Evolutionary conservation across 2,888 invertebrate genomes (phyloP).

Genomic region (Aquatica leii): DNA sequence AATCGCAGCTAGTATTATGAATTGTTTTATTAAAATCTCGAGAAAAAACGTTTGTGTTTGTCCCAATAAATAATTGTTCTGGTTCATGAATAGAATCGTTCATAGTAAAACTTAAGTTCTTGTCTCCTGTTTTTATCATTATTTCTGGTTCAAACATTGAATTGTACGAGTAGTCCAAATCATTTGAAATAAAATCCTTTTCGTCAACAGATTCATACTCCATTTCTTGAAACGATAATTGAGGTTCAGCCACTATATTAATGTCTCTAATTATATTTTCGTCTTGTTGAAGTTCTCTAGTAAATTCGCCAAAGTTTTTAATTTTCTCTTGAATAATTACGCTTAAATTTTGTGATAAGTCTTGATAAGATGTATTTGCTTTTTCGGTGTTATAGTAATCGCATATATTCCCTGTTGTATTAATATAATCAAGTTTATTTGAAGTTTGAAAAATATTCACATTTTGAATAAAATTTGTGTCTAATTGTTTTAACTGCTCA

Average conservation of each 20-base stretch:
- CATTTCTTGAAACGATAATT: too few relatives aligned
- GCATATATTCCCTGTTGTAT: not conserved
- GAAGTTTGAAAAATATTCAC: not conserved
- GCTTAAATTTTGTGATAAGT: not conserved
- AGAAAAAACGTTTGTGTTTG: not conserved
- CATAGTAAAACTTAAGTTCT: too few relatives aligned
- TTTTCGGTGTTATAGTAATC: not conserved
- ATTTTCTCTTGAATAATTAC: not conserved
- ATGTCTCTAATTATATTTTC: too few relatives aligned
- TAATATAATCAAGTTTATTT: not conserved
- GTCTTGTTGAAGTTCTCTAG: too few relatives aligned
- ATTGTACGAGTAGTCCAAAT: too few relatives aligned
- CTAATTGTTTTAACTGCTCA: slow-evolving; percentile 13
- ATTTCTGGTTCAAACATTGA: not conserved
- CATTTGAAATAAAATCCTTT: not conserved
- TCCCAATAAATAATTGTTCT: not conserved
- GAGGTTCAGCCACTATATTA: too few relatives aligned
- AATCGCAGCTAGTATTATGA: slow-evolving; percentile 16
- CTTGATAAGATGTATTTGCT: not conserved
- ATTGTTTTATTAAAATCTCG: not conserved
- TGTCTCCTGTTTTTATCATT: not conserved
- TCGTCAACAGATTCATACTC: too few relatives aligned
- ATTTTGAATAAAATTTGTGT: not conserved
- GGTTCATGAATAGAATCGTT: not conserved
- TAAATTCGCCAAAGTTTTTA: too few relatives aligned